Evolutionary conservation across 2,797 vertebrate species (phyloP), one percentile per base, ranked within the genome.

Genomic region (Argya squamiceps): DNA sequence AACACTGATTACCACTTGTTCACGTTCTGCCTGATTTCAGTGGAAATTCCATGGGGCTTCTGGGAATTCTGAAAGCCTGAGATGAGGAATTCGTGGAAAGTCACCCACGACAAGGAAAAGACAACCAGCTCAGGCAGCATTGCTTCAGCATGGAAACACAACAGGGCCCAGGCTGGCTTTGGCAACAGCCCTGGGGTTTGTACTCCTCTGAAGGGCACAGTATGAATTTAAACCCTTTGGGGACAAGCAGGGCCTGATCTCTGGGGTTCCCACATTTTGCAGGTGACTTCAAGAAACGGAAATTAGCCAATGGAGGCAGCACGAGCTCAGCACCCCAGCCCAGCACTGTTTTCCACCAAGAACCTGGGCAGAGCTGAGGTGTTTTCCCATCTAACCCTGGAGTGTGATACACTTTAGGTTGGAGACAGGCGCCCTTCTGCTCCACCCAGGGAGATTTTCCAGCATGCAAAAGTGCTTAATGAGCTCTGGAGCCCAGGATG

Each of bases 111-210:
- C 37, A 37, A 46, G 49, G 37, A 60, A 77, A 74, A 11, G 18
- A 43, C 24, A 32, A 1, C 4, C 1, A 8, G 4, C n/a, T 79
- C 22, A 21, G 55, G 55, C 47, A 1, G 21, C 53, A 3, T 26
- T 41, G 53, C 36, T 62, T 50, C 74, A 53, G 50, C 63, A 43
- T 8, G 23, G 34, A 12, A 36, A 30, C 0, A 1, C 62, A 60
- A 0, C 23, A 1, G 0, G 15, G 3, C 14, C 15, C 10, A 44
- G 29, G 32, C 37, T 75, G 41, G 32, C 37, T 91, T 58, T 71
- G 58, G 32, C 64, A 22, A 3, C 20, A 84, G 41, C 32, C 37
- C 32, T 1, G 6, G 14, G 34, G 6, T 14, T 75, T 52, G 12
- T 5, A 2, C 34, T 36, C 12, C 41, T 62, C 74, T 62, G 43